A percentile compares a stretch with the other conserved stretches of the same genome.
These are phyloP conservation scores for Mustelus asterias DNA, from an alignment of 2,113 vertebrate species.

Conservation along the genomic window DNA sequence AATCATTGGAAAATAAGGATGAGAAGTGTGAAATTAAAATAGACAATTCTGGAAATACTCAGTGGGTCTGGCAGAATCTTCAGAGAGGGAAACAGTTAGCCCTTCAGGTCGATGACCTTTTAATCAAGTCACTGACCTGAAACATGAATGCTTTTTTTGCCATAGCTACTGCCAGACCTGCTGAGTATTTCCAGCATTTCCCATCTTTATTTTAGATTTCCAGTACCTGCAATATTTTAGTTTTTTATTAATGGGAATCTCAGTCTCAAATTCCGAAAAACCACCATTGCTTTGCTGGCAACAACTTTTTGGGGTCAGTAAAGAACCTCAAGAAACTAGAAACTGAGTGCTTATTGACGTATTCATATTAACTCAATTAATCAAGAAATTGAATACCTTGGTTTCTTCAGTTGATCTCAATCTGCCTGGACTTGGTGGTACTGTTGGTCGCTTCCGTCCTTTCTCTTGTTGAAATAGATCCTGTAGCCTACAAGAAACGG, in stretches of 20 bases:
- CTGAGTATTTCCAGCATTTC: not conserved
- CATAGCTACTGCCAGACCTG: not conserved
- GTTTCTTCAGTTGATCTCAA: conserved; percentile 83
- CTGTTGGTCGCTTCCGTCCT: conserved; percentile 85
- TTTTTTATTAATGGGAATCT: not conserved
- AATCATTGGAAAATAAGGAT: not conserved
- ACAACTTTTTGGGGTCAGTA: not conserved
- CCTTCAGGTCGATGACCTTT: no score
- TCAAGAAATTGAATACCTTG: conserved; percentile 64
- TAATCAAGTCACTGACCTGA: no score
- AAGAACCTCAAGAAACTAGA: not conserved
- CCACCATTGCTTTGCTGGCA: not conserved
- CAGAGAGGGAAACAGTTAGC: no score
- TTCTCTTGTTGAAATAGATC: conserved; percentile 97
- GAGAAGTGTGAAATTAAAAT: not conserved
- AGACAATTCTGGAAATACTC: no score
- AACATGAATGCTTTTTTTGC: no score
- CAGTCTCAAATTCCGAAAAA: not conserved
- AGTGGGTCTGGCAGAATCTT: no score
- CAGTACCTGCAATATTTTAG: not conserved
- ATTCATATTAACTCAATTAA: no score
- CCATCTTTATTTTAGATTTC: not conserved
- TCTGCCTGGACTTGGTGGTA: conserved; percentile 89
- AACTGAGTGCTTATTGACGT: not conserved
- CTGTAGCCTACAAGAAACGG: conserved; percentile 66